Base-by-base conservation (phyloP, 2,888 invertebrate species). In the Pseudococcus viburni region DNA sequence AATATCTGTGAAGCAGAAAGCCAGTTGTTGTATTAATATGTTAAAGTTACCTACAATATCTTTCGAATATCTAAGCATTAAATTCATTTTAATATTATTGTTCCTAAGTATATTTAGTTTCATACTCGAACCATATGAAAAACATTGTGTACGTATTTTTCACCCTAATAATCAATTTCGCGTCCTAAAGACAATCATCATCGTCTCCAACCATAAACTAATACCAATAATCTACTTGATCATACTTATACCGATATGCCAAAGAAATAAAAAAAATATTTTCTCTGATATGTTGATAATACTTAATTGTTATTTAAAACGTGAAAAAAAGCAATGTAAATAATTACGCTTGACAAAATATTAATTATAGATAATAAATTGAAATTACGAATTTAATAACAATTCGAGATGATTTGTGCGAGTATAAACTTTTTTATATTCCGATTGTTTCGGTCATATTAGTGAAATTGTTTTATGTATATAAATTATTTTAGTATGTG, bases 21-120 rank as follows among this genome's bases (percentile, higher is more conserved):
- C 80, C 46, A 19, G 80, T 83, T 46, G 42, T 83, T 83, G 80
- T 83, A 83, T 83, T 83, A 83, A 83, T n/a, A n/a, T 77, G 88
- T 88, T 88, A 88, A 88, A 88, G 88, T 88, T 88, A 88, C 88
- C 88, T 88, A 55, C 77, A 88, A 88, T 88, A 88, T 88, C 48
- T 68, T 83, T 88, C 83, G 83, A 83, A 88, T 88, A 80, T 80
- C 80, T 80, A 55, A 88, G 33, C 33, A 39, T 83, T 83, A 88
- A 59, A 80, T 46, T 88, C 88, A 59, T 88, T 73, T 80, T 88
- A 88, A 39, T 88, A 55, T 88, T 88, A 88, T 88, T 88, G 88
- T 88, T 88, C 88, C 88, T 88, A 88, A 88, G 59, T 88, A 86
- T 73, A 73, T 73, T 86, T 86, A 86, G 86, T 86, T 86, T 73